Percentiles rank a stretch among this genome's conserved stretches.
phyloP scores from a whole-genome alignment of 2,888 invertebrate species.

The Campoletis raptor region DNA sequence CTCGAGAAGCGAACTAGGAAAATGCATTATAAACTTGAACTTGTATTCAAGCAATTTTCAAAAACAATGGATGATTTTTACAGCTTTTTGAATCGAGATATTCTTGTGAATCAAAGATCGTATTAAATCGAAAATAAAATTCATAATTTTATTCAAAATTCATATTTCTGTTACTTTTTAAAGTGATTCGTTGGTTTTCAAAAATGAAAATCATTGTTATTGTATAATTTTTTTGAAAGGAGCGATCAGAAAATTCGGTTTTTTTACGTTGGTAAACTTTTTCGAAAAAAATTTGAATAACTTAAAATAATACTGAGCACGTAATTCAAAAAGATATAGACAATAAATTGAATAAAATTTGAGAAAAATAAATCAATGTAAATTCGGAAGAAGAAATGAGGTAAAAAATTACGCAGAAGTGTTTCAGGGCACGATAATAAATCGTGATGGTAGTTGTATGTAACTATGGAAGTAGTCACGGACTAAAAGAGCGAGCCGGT shows the following conservation, averaged over 20 bases:
- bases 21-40: conserved; percentile 7
- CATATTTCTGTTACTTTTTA: neutral
- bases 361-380: neutral
- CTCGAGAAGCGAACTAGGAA: conserved; percentile 4
- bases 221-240: no score
- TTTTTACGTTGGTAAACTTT: no score
- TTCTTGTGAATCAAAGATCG: neutral
- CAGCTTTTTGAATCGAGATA: neutral
- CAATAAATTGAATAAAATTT: neutral
- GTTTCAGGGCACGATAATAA: conserved; percentile 61
- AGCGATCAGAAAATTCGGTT: no score
- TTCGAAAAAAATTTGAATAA: no score
- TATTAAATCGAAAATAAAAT: neutral
- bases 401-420: conserved; percentile 27
- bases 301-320: no score
- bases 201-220: neutral
- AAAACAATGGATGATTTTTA: neutral
- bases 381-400: neutral
- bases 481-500: conserved; percentile 47
- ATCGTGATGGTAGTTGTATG: conserved; percentile 40
- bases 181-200: neutral
- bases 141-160: neutral
- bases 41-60: neutral
- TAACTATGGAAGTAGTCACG: conserved; percentile 50
- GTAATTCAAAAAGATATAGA: no score